Base-by-base conservation (phyloP, 1,140 invertebrate genomes). In the Drosophila seguyi region DNA sequence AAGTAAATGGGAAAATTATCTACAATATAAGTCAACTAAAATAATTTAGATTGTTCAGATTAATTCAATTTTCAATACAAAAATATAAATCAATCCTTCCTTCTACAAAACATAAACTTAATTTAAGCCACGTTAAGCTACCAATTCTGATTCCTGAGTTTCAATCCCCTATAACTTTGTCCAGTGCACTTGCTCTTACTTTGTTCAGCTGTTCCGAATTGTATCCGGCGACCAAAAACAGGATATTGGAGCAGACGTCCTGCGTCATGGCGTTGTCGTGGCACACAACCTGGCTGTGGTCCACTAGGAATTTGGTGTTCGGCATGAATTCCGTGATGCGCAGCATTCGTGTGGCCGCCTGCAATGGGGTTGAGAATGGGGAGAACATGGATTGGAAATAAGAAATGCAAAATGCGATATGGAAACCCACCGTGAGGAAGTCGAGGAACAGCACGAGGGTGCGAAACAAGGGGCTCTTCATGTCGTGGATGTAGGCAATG, bases 401-500 rank as follows among this genome's bases (percentile, higher is more conserved):
- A 44, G 53, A 53, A 16, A 74, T 39, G 20, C 7, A 39, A 18
- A 57, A 31, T 31, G 48, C 10, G 10, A 50, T 41, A 44, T 36
- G 25, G 18, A 1, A 27, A 80, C 76, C 68, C 61, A 92, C 91
- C 47, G 90, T 92, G 34, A 92, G 75, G 20, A 88, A 73, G 36
- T 91, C 74, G 0, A 76, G 65, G 42, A 93, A 81, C 0, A 79
- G 61, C 0, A 93, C 79, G 5, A 94, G 62, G 0, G 91, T 58
- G 44, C 79, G 85, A 47, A 92, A 90, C 4, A 92, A 67, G n/a
- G 95, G 95, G 75, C 93, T 94, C 59, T 94, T 92, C 65, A 94
- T 93, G 62, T 96, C 83, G 16, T 92, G 93, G 63, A 96, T 94
- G 61, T 94, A 95, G 6, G 94, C 94, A 1, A 96, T 95, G 18